Conservation (phyloP, 2,113 vertebrate species). For the Aix galericulata region DNA sequence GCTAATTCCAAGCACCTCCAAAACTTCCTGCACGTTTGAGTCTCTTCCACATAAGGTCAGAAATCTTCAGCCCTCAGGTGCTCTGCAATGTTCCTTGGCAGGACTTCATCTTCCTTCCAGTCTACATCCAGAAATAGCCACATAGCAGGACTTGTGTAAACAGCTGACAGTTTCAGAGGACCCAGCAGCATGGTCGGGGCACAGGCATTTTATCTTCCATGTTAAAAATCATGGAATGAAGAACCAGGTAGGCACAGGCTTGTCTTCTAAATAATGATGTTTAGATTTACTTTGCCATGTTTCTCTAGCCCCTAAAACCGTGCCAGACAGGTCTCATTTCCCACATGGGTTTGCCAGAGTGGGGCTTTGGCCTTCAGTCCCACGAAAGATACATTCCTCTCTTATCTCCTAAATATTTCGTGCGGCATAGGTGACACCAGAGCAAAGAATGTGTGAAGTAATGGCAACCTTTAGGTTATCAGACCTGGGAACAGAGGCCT, state of each 20-base stretch:
- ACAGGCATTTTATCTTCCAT: neutral
- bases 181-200: neutral
- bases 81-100: neutral
- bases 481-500: neutral
- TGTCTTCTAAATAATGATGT: neutral
- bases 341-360: neutral
- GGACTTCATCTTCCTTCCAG: neutral
- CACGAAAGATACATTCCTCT: slow-evolving; percentile 6
- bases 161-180: neutral
- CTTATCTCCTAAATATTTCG: slow-evolving; percentile 29
- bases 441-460: slow-evolving; percentile 24
- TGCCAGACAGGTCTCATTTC: neutral
- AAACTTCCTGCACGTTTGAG: neutral
- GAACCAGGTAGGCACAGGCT: neutral
- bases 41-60: neutral
- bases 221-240: neutral
- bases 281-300: neutral
- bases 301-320: neutral
- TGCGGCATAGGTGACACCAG: neutral
- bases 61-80: neutral
- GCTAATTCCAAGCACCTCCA: neutral
- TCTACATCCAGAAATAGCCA: neutral
- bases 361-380: neutral
- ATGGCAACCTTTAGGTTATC: slow-evolving; percentile 9
- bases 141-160: neutral